These are phyloP conservation scores for Zaprionus davidi DNA, from an alignment of 1,140 invertebrate genomes.

Conservation along the genomic window DNA sequence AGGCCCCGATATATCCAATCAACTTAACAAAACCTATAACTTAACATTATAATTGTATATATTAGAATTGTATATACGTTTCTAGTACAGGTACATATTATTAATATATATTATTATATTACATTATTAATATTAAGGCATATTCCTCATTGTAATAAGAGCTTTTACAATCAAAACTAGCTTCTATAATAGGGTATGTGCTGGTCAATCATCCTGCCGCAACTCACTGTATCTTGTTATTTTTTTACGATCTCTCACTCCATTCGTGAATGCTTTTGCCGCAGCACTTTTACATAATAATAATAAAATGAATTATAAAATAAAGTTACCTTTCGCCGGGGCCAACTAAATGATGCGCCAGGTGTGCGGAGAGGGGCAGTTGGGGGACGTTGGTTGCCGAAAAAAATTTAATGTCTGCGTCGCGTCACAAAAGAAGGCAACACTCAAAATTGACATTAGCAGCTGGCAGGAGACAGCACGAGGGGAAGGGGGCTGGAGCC, in stretches of 20 bases:
- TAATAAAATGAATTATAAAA: slow-evolving; percentile 83
- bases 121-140: too few species aligned
- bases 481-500: background rate
- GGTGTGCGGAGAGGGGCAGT: background rate
- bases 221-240: slow-evolving; percentile 12
- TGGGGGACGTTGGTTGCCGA: background rate
- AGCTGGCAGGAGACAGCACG: slow-evolving; percentile 61
- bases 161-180: too few species aligned
- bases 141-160: too few species aligned
- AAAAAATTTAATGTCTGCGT: slow-evolving; percentile 71
- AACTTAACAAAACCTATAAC: too few species aligned
- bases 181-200: slow-evolving; percentile 26
- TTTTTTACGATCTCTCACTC: slow-evolving; percentile 55
- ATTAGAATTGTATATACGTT: too few species aligned
- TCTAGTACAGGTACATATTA: too few species aligned
- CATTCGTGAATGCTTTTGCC: slow-evolving; percentile 75
- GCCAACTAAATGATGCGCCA: slow-evolving; percentile 64
- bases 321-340: slow-evolving; percentile 75
- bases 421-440: slow-evolving; percentile 62
- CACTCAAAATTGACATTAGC: slow-evolving; percentile 81
- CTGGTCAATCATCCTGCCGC: background rate
- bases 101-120: too few species aligned
- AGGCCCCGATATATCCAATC: too few species aligned
- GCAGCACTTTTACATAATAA: slow-evolving; percentile 76
- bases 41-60: too few species aligned